A percentile compares a stretch with the other conserved stretches of the same genome.
Conservation (phyloP, 2,888 invertebrate species). For the Heliconius erato region DNA sequence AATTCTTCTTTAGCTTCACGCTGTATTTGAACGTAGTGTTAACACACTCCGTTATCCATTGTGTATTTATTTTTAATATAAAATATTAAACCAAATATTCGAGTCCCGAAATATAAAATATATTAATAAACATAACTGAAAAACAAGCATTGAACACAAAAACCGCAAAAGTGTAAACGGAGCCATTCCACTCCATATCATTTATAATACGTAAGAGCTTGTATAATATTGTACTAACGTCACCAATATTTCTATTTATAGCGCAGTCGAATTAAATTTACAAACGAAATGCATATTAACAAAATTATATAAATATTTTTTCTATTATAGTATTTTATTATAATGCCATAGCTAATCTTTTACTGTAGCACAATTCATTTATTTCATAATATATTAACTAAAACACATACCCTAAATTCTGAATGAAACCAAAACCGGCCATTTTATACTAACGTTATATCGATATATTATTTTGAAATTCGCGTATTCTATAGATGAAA, state of each 20-base stretch:
- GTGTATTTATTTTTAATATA: neutral
- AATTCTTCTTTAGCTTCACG: no score
- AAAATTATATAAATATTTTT: conserved; percentile 68
- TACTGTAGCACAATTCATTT: conserved; percentile 38
- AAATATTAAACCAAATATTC: neutral
- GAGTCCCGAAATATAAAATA: neutral
- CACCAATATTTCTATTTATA: conserved; percentile 65
- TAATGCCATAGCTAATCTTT: conserved; percentile 55
- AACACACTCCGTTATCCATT: no score
- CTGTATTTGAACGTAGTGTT: no score
- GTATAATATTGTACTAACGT: conserved; percentile 66
- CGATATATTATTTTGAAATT: conserved; percentile 39
- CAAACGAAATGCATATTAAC: conserved; percentile 57
- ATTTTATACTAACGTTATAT: conserved; percentile 50
- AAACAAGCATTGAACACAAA: conserved; percentile 16
- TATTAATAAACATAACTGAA: neutral
- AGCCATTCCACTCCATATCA: conserved; percentile 74
- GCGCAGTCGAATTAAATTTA: conserved; percentile 59
- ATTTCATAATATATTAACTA: conserved; percentile 1
- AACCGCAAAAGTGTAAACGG: conserved; percentile 46
- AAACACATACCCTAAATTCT: conserved; percentile 36
- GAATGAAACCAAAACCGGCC: conserved; percentile 53
- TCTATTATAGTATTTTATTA: conserved; percentile 67
- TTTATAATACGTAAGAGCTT: conserved; percentile 75
- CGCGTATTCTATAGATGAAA: conserved; percentile 41